Evolutionary conservation across 37 sponge, comb jelly and placozoan species (phyloP), one percentile per base, ranked within the genome.

Genomic region (Cliona cf. orientalis): DNA sequence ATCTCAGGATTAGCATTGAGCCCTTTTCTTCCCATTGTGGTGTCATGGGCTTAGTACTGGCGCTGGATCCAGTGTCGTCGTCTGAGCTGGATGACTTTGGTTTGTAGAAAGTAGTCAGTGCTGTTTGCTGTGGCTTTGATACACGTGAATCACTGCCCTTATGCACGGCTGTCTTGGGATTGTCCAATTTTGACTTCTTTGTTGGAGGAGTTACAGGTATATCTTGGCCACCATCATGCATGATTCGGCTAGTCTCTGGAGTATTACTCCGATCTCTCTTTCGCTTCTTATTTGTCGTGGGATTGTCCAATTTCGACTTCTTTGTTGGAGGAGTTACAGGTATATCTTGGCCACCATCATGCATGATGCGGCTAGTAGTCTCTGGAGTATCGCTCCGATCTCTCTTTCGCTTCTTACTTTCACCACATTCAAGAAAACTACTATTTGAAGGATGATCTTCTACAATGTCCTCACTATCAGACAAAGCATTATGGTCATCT

Each of bases 1-100:
- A 75, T 19, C 31, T 35, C 23, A 75, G n/a, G 5, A 88, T 46
- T 23, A 88, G 29, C 61, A 88, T 14, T 2, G 79, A 63, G 31
- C 53, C 84, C 3, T 22, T 39, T 42, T 78, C 56, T 19, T 31
- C 34, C 72, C 88, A 80, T 33, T 28, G 12, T 57, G 41, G 62
- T 32, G 1, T 58, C 40, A 75, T 9, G 5, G 44, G 3, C 1
- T 23, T 22, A 6, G 70, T 3, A 41, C 38, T 1, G 11, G 14
- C 11, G 14, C 53, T 49, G 14, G 53, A 49, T 49, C 53, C 14
- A 41, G n/a, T 41, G 25, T 28, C 1, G 2, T 11, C n/a, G 19
- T 3, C 70, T 41, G 38, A 69, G 1, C 28, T 40, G 23, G 39
- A 2, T 3, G 45, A 12, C 2, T 21, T 70, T 4, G 33, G 1